A percentile compares a stretch with the other conserved stretches of the same genome.
phyloP scores from a whole-genome alignment of 2,888 invertebrate species.

The Nowickia ferox region DNA sequence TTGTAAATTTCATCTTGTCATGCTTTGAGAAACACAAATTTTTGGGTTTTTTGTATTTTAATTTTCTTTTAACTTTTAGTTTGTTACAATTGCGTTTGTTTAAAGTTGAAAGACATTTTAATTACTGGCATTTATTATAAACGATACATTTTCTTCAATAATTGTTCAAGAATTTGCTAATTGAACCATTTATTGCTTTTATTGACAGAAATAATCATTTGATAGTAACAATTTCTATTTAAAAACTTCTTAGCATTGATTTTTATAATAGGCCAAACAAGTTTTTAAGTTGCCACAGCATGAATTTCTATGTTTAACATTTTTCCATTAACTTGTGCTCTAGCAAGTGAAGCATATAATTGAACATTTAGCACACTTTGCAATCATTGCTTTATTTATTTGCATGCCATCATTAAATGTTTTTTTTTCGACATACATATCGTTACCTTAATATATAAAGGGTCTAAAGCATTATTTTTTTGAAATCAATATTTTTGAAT shows the following conservation, averaged over 20 bases:
- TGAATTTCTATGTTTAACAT: neutral
- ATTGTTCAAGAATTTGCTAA: constrained; percentile 58
- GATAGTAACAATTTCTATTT: neutral
- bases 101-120: neutral
- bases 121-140: constrained; percentile 10
- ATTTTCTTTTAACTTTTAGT: neutral
- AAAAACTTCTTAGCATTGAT: neutral
- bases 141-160: constrained; percentile 1
- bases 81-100: neutral
- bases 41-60: constrained; percentile 11
- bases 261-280: neutral
- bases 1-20: constrained; percentile 37
- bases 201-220: neutral
- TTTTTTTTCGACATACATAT: neutral
- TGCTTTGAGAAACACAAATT: constrained; percentile 44
- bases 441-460: too few relatives aligned
- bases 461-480: too few relatives aligned
- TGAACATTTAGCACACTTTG: constrained; percentile 53
- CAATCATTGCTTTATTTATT: neutral
- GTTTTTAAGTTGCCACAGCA: neutral
- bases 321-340: constrained; percentile 33
- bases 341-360: constrained; percentile 54
- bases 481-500: too few relatives aligned
- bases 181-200: constrained; percentile 2
- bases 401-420: constrained; percentile 2